Evolutionary conservation across 2,888 invertebrate genomes (phyloP).

Genomic region (Deilephila porcellus): DNA sequence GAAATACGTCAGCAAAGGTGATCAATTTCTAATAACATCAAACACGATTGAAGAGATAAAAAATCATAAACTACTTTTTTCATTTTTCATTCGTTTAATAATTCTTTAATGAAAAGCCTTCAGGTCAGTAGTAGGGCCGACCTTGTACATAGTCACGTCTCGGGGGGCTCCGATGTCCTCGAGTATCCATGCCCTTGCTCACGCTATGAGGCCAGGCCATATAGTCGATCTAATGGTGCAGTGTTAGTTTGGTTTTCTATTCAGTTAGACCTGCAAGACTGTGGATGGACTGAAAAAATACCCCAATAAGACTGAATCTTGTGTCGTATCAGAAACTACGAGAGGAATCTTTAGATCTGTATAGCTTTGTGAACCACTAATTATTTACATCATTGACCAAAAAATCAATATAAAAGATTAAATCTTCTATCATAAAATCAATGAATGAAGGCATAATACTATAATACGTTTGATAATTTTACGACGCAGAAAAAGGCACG

Average conservation of each 20-base stretch:
- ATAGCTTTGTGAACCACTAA: too few relatives aligned
- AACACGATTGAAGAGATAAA: too few relatives aligned
- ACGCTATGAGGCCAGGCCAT: not conserved
- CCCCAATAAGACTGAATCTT: too few relatives aligned
- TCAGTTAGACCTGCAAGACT: too few relatives aligned
- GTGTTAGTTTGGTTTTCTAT: too few relatives aligned
- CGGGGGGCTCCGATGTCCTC: not conserved
- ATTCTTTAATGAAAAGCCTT: not conserved
- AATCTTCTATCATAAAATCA: not conserved
- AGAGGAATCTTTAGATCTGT: too few relatives aligned
- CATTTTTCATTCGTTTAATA: not conserved
- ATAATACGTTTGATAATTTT: not conserved
- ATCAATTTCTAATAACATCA: too few relatives aligned
- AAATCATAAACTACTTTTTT: too few relatives aligned
- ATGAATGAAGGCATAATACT: not conserved
- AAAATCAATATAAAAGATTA: not conserved
- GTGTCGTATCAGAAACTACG: too few relatives aligned
- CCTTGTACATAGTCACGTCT: not conserved
- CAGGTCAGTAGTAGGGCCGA: not conserved
- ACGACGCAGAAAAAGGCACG: not conserved
- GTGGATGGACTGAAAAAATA: too few relatives aligned
- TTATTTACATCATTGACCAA: too few relatives aligned
- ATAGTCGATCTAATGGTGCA: not conserved
- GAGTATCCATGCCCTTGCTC: conserved; percentile 1
- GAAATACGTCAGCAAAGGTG: too few relatives aligned